A percentile compares a stretch with the other conserved stretches of the same genome.
Evolutionary conservation across 1,140 invertebrate genomes (phyloP).

Genomic region (Steinernema khuongi): DNA sequence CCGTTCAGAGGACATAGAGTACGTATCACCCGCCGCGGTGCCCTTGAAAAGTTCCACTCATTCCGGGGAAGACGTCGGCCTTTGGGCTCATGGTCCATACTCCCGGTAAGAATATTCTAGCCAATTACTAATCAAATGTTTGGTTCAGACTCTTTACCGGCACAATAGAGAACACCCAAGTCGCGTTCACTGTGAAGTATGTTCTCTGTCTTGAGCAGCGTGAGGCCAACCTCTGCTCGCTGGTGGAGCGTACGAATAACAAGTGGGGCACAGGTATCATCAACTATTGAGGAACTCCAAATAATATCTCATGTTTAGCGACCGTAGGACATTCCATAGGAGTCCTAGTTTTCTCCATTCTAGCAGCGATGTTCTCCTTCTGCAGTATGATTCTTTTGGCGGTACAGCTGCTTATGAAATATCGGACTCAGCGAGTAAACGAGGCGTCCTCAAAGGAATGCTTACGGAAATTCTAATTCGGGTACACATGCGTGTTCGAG

Average conservation of each 20-base stretch:
- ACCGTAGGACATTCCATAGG: neutral
- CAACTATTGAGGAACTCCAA: neutral
- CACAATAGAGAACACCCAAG: slow-evolving; percentile 25
- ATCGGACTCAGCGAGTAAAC: neutral
- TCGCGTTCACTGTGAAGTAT: slow-evolving; percentile 15
- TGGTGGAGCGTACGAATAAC: neutral
- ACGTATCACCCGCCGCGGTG: slow-evolving; percentile 12
- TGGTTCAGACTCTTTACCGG: slow-evolving; percentile 17
- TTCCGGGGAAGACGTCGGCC: slow-evolving; percentile 22
- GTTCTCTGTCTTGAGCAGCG: slow-evolving; percentile 11
- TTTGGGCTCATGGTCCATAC: slow-evolving; percentile 20
- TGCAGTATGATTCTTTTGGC: neutral
- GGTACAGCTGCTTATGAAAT: neutral
- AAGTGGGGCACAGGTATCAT: neutral
- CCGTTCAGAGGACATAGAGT: slow-evolving; percentile 18
- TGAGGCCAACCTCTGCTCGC: neutral
- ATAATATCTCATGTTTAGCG: neutral
- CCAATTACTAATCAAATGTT: neutral
- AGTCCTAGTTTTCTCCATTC: neutral
- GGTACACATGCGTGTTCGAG: too few species aligned
- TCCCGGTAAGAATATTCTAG: slow-evolving; percentile 1
- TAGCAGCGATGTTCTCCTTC: neutral
- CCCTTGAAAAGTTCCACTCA: slow-evolving; percentile 8
- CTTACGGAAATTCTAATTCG: neutral
- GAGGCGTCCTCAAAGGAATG: neutral